These are phyloP conservation scores for Acestrorhynchus altus DNA, from an alignment of 2,797 vertebrate species.

Conservation along the genomic window DNA sequence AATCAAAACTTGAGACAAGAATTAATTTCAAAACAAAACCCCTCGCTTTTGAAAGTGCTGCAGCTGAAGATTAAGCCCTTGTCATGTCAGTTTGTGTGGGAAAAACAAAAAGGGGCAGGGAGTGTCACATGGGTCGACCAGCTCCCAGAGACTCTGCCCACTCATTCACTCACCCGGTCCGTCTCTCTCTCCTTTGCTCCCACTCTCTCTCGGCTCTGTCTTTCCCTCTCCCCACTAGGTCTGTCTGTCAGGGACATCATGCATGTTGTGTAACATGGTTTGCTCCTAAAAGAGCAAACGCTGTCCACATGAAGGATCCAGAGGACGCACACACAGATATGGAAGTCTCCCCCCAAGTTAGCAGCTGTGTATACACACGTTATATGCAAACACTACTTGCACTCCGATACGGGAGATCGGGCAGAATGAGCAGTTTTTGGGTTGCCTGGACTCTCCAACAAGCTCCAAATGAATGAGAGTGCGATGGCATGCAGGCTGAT, in stretches of 20 bases:
- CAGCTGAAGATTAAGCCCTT: slow-evolving; percentile 70
- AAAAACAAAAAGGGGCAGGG: slow-evolving; percentile 78
- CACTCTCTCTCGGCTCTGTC: not conserved
- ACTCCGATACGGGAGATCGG: not conserved
- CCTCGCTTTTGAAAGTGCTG: slow-evolving; percentile 67
- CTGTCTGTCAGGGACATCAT: not conserved
- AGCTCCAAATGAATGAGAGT: not conserved
- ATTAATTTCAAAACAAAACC: slow-evolving; percentile 65
- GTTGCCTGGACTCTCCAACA: not conserved
- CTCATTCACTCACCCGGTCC: slow-evolving; percentile 30
- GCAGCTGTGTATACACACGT: slow-evolving; percentile 29
- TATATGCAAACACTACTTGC: slow-evolving; percentile 29
- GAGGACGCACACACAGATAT: not conserved
- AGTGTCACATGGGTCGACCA: slow-evolving; percentile 76
- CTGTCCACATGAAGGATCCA: not conserved
- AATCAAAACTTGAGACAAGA: slow-evolving; percentile 66
- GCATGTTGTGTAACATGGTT: slow-evolving; percentile 8
- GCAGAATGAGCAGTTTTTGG: not conserved
- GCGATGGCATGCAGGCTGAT: slow-evolving; percentile 2
- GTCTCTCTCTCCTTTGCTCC: slow-evolving; percentile 9
- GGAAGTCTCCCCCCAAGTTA: slow-evolving; percentile 2
- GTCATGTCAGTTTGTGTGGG: slow-evolving; percentile 80
- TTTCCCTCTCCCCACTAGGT: slow-evolving; percentile 25
- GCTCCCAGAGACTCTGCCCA: slow-evolving; percentile 72
- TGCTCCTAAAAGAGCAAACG: not conserved